Evolutionary conservation across 2,888 invertebrate species (phyloP), one percentile per base, ranked within the genome.

Genomic region (Mactromeris polynyma): DNA sequence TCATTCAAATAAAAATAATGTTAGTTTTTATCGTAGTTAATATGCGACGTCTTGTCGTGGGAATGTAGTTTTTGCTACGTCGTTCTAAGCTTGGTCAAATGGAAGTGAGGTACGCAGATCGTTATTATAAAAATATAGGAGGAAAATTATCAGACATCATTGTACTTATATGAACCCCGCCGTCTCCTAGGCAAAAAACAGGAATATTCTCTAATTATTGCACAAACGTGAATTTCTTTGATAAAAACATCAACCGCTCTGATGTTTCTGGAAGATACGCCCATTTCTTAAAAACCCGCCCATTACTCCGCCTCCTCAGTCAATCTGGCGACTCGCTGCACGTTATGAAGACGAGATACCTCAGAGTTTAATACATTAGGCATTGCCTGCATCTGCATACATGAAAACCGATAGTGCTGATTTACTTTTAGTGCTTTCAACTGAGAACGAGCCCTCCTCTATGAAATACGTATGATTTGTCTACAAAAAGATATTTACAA

Each of bases 281-380:
- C 83, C 77, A 73, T 77, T 79, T 83, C 77, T 83, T 83, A 42
- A 83, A 83, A 46, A 33, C n/a, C 26, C 26, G 36, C 38, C 78
- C 33, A 33, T 54, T 19, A 38, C 54, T 64, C 79, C 85, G 79
- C 85, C 85, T 31, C 36, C 58, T 46, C 78, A 33, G 85, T 85
- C 85, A 79, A 42, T 58, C 79, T 85, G 85, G 79, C 85, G 85
- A 80, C 85, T 79, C 26, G 40, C 54, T 79, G 38, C 79, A 54
- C 17, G 73, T 33, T 46, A 21, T 51, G 77, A 46, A 83, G 83
- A 33, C 73, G 33, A 26, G 46, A 36, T 38, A 36, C 36, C 36
- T 26, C 77, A 14, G 73, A 31, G 14, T 26, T 46, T 2, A 33
- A 40, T 83, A 77, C 33, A 77, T 77, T 64, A 46, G 33, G 36